These are phyloP conservation scores for Apostichopus leukothele DNA, from an alignment of 53 echinoderm and acorn worm genomes.

Conservation along the genomic window DNA sequence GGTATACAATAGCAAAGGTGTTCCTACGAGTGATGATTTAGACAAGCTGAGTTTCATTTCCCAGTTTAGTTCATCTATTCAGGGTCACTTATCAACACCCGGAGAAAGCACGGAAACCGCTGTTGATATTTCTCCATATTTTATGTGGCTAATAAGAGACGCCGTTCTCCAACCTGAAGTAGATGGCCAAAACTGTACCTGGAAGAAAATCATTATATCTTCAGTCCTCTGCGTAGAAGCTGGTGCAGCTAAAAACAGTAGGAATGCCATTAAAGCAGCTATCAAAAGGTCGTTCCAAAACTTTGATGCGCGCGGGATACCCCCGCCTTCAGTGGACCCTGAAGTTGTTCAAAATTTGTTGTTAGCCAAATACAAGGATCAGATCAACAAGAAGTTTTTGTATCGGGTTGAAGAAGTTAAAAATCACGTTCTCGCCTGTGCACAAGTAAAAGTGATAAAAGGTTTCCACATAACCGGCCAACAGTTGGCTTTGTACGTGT, in stretches of 20 bases:
- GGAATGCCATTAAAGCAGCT: neutral
- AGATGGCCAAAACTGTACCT: neutral
- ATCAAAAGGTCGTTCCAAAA: neutral
- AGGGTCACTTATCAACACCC: too few species aligned
- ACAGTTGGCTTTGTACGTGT: neutral
- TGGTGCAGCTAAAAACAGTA: neutral
- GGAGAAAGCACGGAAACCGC: neutral
- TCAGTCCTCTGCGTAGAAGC: neutral
- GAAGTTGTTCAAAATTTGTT: neutral
- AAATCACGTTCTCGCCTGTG: neutral
- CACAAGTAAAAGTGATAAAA: neutral
- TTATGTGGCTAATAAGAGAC: conserved; percentile 28
- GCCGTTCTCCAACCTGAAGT: neutral
- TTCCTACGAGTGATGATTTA: neutral
- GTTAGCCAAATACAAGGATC: neutral
- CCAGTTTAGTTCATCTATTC: neutral
- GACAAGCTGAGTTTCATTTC: conserved; percentile 10
- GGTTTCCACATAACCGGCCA: neutral
- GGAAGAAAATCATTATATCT: neutral
- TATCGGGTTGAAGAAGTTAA: neutral
- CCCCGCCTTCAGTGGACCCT: neutral
- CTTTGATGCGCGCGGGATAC: neutral
- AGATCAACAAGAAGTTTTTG: neutral
- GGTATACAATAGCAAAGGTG: conserved; percentile 1
- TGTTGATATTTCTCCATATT: neutral